Evolutionary conservation across 2,888 invertebrate species (phyloP).

Genomic region (Catocala fraxini): DNA sequence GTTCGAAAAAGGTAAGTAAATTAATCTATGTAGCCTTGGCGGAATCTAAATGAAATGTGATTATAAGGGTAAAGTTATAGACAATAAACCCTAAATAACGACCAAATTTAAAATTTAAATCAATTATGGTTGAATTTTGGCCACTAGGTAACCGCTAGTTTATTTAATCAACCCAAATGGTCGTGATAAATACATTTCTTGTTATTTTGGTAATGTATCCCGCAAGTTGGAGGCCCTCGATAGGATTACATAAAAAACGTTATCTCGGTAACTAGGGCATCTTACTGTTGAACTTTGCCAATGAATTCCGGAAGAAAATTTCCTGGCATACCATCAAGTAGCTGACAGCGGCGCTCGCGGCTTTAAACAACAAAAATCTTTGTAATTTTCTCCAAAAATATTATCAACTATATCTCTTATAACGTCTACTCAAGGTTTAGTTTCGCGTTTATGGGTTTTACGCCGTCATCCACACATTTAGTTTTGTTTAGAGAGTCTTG

Average conservation of each 20-base stretch:
- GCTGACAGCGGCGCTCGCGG: slow-evolving; percentile 59
- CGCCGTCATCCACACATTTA: slow-evolving; percentile 44
- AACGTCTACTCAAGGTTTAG: slow-evolving; percentile 27
- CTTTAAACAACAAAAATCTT: slow-evolving; percentile 42
- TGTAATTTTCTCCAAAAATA: slow-evolving; percentile 21
- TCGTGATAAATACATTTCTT: not conserved
- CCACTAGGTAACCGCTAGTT: too few species aligned
- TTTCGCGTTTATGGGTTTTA: slow-evolving; percentile 28
- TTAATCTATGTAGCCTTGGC: too few species aligned
- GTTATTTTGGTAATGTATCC: not conserved
- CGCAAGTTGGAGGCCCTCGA: not conserved
- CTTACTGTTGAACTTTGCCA: slow-evolving; percentile 47
- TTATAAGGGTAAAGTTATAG: too few species aligned
- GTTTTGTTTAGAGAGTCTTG: slow-evolving; percentile 31
- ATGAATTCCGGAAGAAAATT: slow-evolving; percentile 60
- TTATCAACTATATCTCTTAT: slow-evolving; percentile 24
- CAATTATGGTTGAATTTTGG: too few species aligned
- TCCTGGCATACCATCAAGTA: slow-evolving; percentile 65
- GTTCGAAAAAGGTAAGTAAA: too few species aligned
- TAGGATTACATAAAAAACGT: slow-evolving; percentile 32
- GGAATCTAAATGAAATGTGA: too few species aligned
- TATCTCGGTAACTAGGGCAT: slow-evolving; percentile 46
- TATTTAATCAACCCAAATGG: not conserved
- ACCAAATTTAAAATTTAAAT: too few species aligned
- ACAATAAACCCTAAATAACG: too few species aligned